phyloP scores from a whole-genome alignment of 64 coral and sea anemone species.

The Cladopsammia gracilis region DNA sequence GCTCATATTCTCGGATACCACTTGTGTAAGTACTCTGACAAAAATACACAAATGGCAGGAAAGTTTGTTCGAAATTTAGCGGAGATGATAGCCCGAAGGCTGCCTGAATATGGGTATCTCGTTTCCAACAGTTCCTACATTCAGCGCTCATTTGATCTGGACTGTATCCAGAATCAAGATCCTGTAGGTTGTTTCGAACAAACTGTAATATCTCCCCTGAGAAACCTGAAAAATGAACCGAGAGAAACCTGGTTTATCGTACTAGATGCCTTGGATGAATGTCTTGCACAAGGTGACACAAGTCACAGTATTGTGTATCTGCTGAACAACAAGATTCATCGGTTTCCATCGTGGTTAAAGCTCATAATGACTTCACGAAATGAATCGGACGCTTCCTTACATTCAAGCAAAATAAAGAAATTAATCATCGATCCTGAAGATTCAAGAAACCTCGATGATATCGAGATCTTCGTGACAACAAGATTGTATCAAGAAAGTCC shows the following conservation, averaged over 20 bases:
- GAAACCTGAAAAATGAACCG: constrained; percentile 2
- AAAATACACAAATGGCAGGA: constrained; percentile 64
- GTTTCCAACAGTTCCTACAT: constrained; percentile 22
- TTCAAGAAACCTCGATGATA: constrained; percentile 65
- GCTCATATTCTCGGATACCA: constrained; percentile 72
- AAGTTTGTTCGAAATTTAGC: constrained; percentile 73
- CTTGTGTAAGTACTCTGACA: constrained; percentile 72
- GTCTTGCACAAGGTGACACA: constrained; percentile 21
- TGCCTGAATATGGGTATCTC: constrained; percentile 46
- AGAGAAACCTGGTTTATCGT: constrained; percentile 29
- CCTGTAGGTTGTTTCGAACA: constrained; percentile 56
- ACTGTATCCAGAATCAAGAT: constrained; percentile 29
- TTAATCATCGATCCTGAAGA: constrained; percentile 44
- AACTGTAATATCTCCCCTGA: constrained; percentile 35
- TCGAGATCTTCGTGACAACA: constrained; percentile 37
- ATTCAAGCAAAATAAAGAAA: constrained; percentile 2
- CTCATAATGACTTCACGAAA: constrained; percentile 72
- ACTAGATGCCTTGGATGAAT: constrained; percentile 71
- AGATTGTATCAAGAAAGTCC: constrained; percentile 34
- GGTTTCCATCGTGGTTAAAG: constrained; percentile 64
- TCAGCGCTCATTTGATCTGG: constrained; percentile 5
- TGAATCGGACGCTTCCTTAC: constrained; percentile 4
- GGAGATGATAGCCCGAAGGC: constrained; percentile 28
- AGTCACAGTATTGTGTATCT: constrained; percentile 40
- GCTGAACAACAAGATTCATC: constrained; percentile 9